phyloP scores from a whole-genome alignment of 2,888 invertebrate species.

The Theodoxus fluviatilis region DNA sequence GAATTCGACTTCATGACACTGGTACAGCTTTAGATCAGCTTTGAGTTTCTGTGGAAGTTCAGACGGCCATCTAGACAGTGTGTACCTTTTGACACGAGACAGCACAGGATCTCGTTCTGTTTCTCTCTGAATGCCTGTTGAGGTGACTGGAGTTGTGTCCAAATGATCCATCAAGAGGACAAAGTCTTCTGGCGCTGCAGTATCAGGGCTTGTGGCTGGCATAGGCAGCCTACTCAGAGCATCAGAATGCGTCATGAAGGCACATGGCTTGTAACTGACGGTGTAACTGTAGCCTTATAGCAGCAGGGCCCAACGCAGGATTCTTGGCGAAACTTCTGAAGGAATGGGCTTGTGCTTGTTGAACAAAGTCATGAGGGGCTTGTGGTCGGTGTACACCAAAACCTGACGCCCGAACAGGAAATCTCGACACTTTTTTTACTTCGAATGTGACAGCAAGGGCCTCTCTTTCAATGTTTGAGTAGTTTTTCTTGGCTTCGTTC shows the following conservation, averaged over 20 bases:
- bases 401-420: not conserved
- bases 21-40: slow-evolving; percentile 22
- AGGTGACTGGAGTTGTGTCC: not conserved
- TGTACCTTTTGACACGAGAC: not conserved
- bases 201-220: not conserved
- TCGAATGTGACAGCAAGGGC: not conserved
- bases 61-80: not conserved
- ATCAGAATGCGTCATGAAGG: slow-evolving; percentile 53
- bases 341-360: no score
- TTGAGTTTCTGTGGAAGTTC: not conserved
- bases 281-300: slow-evolving; percentile 57
- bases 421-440: slow-evolving; percentile 7
- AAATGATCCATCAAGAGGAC: slow-evolving; percentile 3
- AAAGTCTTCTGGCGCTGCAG: no score
- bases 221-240: slow-evolving; percentile 46
- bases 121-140: not conserved
- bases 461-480: not conserved
- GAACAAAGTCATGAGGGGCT: no score
- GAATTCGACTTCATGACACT: slow-evolving; percentile 21
- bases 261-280: slow-evolving; percentile 47
- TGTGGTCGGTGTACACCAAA: not conserved
- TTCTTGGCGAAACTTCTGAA: no score
- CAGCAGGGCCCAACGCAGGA: slow-evolving; percentile 45
- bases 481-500: not conserved
- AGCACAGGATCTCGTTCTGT: slow-evolving; percentile 6